These are phyloP conservation scores for Mirounga angustirostris DNA, from an alignment of 2,113 vertebrate species.

Conservation along the genomic window DNA sequence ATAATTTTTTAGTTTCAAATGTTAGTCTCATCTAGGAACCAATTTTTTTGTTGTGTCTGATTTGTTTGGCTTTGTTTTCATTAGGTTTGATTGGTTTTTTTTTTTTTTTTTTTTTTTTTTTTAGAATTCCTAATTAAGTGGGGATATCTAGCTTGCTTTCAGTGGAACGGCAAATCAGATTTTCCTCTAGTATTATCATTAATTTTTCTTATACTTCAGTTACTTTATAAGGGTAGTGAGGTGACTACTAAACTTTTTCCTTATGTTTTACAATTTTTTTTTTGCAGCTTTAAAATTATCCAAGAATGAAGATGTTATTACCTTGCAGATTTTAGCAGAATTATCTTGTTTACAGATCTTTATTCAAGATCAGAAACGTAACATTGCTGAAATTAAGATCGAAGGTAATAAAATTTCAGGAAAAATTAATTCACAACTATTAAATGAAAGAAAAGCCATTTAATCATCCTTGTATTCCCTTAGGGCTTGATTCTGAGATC, in stretches of 20 bases:
- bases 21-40: neutral
- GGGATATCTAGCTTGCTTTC: conserved; percentile 7
- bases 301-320: conserved; percentile 92
- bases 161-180: neutral
- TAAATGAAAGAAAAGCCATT: neutral
- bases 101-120: neutral
- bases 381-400: conserved; percentile 96
- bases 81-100: neutral
- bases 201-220: conserved; percentile 23
- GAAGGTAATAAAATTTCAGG: conserved; percentile 90
- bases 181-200: neutral
- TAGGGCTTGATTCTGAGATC: conserved; percentile 95
- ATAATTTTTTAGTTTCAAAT: conserved; percentile 32
- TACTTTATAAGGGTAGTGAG: neutral
- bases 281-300: conserved; percentile 90
- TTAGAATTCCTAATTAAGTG: conserved; percentile 12
- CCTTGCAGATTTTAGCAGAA: conserved; percentile 93
- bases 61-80: conserved; percentile 21
- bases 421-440: neutral
- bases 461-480: conserved; percentile 50
- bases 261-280: conserved; percentile 56
- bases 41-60: neutral
- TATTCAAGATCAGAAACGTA: conserved; percentile 93
- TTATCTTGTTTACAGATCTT: conserved; percentile 95
- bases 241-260: conserved; percentile 17